Conservation (phyloP, 2,113 vertebrate genomes). For the Psilopsiagon aurifrons region DNA sequence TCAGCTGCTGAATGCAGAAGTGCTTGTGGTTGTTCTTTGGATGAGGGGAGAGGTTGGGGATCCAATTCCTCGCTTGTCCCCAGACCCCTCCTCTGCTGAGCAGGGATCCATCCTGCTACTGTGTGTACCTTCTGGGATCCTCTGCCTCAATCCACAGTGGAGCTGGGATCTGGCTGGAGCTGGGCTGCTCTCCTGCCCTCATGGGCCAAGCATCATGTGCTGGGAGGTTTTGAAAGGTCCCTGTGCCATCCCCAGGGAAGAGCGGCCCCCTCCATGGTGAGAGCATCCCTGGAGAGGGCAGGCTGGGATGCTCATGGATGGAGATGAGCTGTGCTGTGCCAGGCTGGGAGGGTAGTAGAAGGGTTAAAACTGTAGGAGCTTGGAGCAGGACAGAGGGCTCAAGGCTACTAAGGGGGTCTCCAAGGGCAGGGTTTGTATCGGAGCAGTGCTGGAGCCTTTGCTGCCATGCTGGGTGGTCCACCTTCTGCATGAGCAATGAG, state of each 20-base stretch:
- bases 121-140: fast-evolving
- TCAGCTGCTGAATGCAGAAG: slow-evolving; percentile 10
- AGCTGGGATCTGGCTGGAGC: neutral
- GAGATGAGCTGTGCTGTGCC: neutral
- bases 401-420: neutral
- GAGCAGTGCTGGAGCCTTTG: neutral
- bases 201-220: fast-evolving
- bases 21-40: slow-evolving; percentile 8
- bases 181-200: neutral
- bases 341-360: neutral
- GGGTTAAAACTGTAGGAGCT: neutral
- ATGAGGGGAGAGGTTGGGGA: neutral
- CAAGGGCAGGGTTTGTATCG: fast-evolving
- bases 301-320: neutral
- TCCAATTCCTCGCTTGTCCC: neutral
- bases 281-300: neutral
- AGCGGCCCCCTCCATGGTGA: fast-evolving
- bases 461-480: neutral
- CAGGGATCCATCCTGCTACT: fast-evolving
- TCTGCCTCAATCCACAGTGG: neutral
- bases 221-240: neutral
- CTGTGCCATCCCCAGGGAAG: neutral
- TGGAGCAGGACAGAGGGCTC: neutral
- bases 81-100: neutral
- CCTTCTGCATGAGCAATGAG: neutral